Evolutionary conservation across 2,113 vertebrate genomes (phyloP).

Genomic region (Sus scrofa): DNA sequence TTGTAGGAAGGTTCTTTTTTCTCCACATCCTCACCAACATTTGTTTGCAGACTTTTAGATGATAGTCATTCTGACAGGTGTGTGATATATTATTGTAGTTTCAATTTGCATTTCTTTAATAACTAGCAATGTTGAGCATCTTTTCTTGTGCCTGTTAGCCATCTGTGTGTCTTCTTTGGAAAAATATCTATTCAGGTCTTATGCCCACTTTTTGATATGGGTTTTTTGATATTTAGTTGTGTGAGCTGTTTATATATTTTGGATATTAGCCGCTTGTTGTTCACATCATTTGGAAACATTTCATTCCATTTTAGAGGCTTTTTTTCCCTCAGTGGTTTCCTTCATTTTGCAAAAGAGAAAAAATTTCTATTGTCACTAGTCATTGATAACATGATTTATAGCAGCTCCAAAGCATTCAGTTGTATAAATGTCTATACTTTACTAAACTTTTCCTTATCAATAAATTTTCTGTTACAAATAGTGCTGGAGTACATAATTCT

Average conservation of each 20-base stretch:
- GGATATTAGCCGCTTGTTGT: not conserved
- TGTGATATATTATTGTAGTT: not conserved
- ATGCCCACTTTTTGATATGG: not conserved
- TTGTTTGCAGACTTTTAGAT: not conserved
- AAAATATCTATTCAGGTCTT: not conserved
- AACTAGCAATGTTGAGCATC: not conserved
- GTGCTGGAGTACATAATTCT: not conserved
- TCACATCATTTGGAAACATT: not conserved
- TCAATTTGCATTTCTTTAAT: not conserved
- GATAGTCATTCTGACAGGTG: not conserved
- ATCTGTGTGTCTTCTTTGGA: not conserved
- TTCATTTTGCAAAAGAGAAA: not conserved
- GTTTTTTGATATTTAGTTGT: not conserved
- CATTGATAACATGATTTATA: not conserved
- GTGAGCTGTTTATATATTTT: not conserved
- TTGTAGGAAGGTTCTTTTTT: not conserved
- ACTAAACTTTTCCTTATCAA: not conserved
- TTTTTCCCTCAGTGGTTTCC: not conserved
- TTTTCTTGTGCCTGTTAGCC: not conserved
- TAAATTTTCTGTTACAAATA: conserved; percentile 5
- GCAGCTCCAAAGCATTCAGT: not conserved
- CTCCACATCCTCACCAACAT: not conserved
- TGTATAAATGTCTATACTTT: not conserved
- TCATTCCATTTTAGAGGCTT: not conserved
- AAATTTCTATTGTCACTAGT: not conserved